A percentile compares a stretch with the other conserved stretches of the same genome.
These are phyloP conservation scores for Anoplopoma fimbria DNA, from an alignment of 2,113 vertebrate species.

Conservation along the genomic window DNA sequence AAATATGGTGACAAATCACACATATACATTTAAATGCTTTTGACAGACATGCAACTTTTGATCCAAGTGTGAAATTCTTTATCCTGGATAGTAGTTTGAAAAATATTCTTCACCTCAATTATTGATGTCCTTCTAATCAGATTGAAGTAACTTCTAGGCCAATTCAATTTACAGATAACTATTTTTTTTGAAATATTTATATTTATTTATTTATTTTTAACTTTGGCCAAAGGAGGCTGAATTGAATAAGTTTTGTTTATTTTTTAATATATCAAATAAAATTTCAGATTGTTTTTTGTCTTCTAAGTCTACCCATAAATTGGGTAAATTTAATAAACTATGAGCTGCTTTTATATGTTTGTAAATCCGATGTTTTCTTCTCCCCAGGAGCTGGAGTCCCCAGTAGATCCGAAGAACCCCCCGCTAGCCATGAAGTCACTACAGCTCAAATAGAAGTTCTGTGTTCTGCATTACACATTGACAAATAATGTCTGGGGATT, in stretches of 20 bases:
- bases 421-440: constrained; percentile 4
- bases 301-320: neutral
- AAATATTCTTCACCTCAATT: neutral
- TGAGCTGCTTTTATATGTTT: neutral
- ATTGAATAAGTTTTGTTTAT: neutral
- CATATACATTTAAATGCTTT: neutral
- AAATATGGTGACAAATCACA: neutral
- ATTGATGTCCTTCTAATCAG: neutral
- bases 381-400: constrained; percentile 68
- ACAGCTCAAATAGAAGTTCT: constrained; percentile 16
- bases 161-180: neutral
- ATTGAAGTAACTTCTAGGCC: neutral
- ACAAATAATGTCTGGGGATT: neutral
- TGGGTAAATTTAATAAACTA: neutral
- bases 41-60: neutral
- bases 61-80: neutral
- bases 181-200: neutral
- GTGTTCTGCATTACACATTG: neutral
- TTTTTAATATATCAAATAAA: neutral
- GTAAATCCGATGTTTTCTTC: neutral
- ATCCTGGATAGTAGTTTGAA: neutral
- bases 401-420: constrained; percentile 46
- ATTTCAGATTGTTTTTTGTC: neutral
- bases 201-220: neutral
- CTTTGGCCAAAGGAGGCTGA: neutral